These are phyloP conservation scores for Conchocele bisecta DNA, from an alignment of 2,888 invertebrate species.

Conservation along the genomic window DNA sequence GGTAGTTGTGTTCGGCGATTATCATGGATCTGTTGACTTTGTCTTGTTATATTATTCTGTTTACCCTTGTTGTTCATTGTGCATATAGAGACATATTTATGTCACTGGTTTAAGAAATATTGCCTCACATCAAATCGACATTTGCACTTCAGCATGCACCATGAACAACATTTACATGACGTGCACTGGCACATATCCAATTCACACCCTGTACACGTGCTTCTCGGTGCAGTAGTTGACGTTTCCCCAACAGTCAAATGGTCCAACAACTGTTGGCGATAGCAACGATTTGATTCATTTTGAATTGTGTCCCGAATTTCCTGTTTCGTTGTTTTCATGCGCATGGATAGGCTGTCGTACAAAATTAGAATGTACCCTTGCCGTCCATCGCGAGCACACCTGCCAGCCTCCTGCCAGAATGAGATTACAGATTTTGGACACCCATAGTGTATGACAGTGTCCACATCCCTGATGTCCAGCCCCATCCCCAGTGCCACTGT, in stretches of 20 bases:
- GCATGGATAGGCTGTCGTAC: slow-evolving; percentile 31
- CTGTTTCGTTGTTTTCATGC: slow-evolving; percentile 22
- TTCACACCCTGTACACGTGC: no score
- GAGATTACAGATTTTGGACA: slow-evolving; percentile 39
- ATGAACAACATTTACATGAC: no score
- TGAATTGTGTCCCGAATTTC: slow-evolving; percentile 21
- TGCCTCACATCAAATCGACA: no score
- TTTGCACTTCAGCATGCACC: no score
- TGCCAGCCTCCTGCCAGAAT: slow-evolving; percentile 49
- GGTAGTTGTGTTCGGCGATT: no score
- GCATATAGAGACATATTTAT: no score
- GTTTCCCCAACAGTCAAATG: slow-evolving; percentile 5
- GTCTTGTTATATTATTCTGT: no score
- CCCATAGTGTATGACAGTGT: slow-evolving; percentile 33
- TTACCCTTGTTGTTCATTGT: no score
- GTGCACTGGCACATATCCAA: no score
- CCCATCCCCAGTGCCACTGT: slow-evolving; percentile 56
- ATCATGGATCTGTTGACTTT: no score
- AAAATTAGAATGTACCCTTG: slow-evolving; percentile 23
- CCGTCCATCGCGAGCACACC: slow-evolving; percentile 45
- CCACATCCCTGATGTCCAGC: slow-evolving; percentile 39
- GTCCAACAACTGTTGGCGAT: slow-evolving; percentile 16
- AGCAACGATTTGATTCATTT: slow-evolving; percentile 3
- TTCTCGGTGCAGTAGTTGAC: no score
- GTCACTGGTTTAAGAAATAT: no score